Base-by-base conservation (phyloP, 2,888 invertebrate genomes). In the Pterobdella sp. region DNA sequence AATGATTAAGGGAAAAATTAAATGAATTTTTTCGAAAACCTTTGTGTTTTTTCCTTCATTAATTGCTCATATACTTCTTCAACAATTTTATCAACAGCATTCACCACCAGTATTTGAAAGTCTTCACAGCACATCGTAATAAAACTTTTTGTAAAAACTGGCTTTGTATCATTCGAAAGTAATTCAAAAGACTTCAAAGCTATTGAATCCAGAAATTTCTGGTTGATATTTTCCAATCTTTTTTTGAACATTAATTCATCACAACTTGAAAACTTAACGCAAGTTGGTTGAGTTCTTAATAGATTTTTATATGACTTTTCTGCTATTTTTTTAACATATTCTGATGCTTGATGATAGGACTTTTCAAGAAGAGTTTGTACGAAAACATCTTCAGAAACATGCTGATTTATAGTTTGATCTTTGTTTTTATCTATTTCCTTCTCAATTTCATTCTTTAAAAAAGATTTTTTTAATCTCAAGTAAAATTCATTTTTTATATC, bases 111-210 rank as follows among this genome's bases (percentile, higher is more conserved):
- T 10, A 64, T 64, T 10, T 10, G 7, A 64, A 64, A 10, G 7
- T n/a, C 29, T 10, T n/a, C 26, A 64, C 14, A n/a, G 7, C 14
- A 10, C 14, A 64, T 64, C 14, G 26, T 22, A 64, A 64, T 64
- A 64, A 64, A n/a, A 64, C 14, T 64, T n/a, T n/a, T 64, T n/a
- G 26, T 64, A 64, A 64, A n/a, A 14, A 64, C 26, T 10, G 26
- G 14, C 14, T n/a, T 26, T 10, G 26, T 32, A 29, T 34, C 10
- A 29, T 14, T 10, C 36, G 10, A 14, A 7, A 42, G 10, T 18
- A 7, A 14, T 18, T 18, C 18, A 42, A 42, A 42, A 26, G n/a
- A 56, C 60, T 56, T 26, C 7, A 56, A 4, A 7, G 60, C 60
- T 26, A 56, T 26, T 26, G 4, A 4, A 3, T 56, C 60, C 60